phyloP scores from a whole-genome alignment of 2,888 invertebrate genomes.

The Acanthosoma haemorrhoidale region DNA sequence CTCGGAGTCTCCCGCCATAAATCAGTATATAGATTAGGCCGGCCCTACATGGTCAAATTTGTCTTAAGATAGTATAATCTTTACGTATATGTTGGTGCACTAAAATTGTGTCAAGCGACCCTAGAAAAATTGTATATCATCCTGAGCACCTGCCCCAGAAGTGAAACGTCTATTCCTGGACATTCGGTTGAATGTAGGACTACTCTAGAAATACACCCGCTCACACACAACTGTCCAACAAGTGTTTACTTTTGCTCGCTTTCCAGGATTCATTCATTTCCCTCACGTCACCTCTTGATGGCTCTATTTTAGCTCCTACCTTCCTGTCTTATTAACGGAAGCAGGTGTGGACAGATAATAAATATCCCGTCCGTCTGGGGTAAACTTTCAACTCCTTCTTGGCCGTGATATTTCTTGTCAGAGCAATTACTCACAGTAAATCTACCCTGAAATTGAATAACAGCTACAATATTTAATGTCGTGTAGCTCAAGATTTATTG shows the following conservation, averaged over 20 bases:
- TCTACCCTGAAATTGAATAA: too few species aligned
- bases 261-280: conserved; percentile 6
- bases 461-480: too few species aligned
- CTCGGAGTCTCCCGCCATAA: too few species aligned
- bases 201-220: background rate
- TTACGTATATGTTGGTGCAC: too few species aligned
- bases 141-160: background rate
- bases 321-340: background rate
- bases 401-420: too few species aligned
- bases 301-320: background rate
- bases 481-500: too few species aligned
- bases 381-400: too few species aligned
- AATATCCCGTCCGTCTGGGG: too few species aligned
- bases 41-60: background rate
- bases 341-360: background rate
- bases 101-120: background rate
- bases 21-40: background rate
- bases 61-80: background rate
- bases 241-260: too few species aligned
- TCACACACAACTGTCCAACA: background rate
- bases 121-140: too few species aligned
- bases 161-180: background rate
- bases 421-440: too few species aligned
- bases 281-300: background rate
- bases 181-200: too few species aligned